Conservation (phyloP, 2,113 vertebrate species). For the Heterochromis multidens region DNA sequence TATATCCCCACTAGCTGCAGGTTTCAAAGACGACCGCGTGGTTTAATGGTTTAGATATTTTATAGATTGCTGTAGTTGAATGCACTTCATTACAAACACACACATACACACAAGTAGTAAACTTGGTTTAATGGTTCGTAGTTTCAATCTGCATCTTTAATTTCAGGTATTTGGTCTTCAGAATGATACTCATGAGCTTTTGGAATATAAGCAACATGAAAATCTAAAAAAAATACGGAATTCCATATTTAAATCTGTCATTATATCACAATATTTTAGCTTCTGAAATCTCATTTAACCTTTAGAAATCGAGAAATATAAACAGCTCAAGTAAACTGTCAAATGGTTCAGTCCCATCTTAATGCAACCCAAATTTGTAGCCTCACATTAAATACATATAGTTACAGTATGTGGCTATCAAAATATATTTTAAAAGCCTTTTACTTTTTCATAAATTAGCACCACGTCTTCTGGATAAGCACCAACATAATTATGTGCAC, state of each 20-base stretch:
- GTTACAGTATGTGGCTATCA: constrained; percentile 67
- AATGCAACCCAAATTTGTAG: constrained; percentile 40
- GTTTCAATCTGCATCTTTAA: constrained; percentile 36
- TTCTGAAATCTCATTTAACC: constrained; percentile 1
- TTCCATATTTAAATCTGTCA: constrained; percentile 24
- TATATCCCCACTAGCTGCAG: neutral
- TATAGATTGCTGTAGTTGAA: neutral
- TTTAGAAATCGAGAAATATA: constrained; percentile 36
- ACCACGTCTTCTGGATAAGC: constrained; percentile 67
- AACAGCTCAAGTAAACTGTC: constrained; percentile 62
- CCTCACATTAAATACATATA: constrained; percentile 68
- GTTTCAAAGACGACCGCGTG: rapidly evolving
- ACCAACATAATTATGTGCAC: constrained; percentile 64
- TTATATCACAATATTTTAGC: constrained; percentile 20
- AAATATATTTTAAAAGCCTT: constrained; percentile 60
- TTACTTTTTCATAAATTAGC: constrained; percentile 74
- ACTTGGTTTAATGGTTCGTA: constrained; percentile 54
- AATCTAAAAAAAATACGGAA: constrained; percentile 28
- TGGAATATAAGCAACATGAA: constrained; percentile 35
- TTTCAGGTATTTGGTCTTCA: constrained; percentile 54
- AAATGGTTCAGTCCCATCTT: constrained; percentile 41
- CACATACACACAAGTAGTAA: constrained; percentile 28
- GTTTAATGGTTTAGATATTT: neutral
- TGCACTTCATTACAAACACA: neutral
- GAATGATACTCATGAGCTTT: constrained; percentile 21